Conservation (phyloP, 2,113 vertebrate species). For the Melanerpes aurifrons region DNA sequence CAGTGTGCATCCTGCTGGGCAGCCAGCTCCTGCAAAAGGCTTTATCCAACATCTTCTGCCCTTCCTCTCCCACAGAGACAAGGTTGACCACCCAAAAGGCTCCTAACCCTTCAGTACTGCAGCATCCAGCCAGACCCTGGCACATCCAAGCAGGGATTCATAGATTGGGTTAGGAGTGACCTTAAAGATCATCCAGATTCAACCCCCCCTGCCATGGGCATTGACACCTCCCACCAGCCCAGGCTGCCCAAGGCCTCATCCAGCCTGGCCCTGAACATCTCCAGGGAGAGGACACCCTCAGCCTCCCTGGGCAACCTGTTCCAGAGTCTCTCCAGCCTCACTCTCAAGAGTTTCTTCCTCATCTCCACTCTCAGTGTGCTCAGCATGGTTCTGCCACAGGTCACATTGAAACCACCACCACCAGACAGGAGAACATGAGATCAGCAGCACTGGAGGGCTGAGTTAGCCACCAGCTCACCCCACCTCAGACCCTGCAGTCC, state of each 20-base stretch:
- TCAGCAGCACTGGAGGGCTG: neutral
- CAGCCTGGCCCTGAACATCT: too few species aligned
- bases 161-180: too few species aligned
- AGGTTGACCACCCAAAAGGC: neutral
- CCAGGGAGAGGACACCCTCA: too few species aligned
- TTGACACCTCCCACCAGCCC: too few species aligned
- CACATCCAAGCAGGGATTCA: too few species aligned
- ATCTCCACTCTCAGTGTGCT: too few species aligned
- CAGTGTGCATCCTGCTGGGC: neutral
- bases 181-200: too few species aligned
- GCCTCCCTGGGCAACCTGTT: too few species aligned
- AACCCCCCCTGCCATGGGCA: too few species aligned
- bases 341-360: too few species aligned
- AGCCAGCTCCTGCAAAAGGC: neutral
- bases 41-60: rapidly evolving
- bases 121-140: neutral
- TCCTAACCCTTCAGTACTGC: neutral
- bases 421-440: neutral
- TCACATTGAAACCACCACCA: neutral
- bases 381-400: neutral
- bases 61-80: neutral
- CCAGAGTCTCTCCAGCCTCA: too few species aligned
- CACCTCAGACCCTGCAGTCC: neutral
- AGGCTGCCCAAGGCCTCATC: too few species aligned
- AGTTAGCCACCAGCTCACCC: neutral